Percentiles rank a stretch among this genome's conserved stretches.
phyloP scores from a whole-genome alignment of 2,113 vertebrate species.

The Gnathonemus longibarbis region DNA sequence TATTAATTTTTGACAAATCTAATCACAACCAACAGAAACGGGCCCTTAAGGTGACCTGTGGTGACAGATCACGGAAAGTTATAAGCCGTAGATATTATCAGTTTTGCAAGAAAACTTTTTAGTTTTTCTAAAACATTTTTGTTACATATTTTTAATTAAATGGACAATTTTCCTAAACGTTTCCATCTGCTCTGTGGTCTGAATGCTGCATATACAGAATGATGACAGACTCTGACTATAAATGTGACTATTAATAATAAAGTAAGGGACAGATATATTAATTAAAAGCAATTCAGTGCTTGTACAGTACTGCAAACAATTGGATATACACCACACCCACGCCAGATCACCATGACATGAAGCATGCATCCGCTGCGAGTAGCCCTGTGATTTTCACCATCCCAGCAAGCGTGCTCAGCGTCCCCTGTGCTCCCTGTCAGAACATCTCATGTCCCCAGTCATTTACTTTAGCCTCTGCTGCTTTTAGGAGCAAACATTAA shows the following conservation, averaged over 20 bases:
- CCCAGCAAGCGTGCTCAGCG: background rate
- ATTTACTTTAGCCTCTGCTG: background rate
- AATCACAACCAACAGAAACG: constrained; percentile 1
- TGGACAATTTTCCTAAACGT: background rate
- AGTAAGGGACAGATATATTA: background rate
- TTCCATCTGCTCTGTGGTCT: background rate
- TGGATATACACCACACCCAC: background rate
- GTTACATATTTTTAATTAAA: background rate
- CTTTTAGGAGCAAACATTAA: background rate
- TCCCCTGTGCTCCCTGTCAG: background rate
- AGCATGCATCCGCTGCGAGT: background rate
- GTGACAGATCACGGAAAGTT: constrained; percentile 10
- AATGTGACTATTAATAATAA: background rate
- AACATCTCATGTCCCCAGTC: background rate
- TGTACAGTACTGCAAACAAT: background rate
- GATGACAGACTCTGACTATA: background rate
- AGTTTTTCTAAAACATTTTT: background rate
- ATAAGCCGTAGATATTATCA: constrained; percentile 5
- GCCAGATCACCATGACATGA: background rate
- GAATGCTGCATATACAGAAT: background rate
- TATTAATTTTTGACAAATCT: constrained; percentile 11
- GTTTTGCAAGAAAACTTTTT: background rate
- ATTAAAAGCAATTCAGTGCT: background rate
- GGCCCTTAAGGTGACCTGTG: constrained; percentile 13
- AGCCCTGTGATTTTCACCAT: background rate